Percentiles rank a stretch among this genome's conserved stretches.
These are phyloP conservation scores for Microchirus variegatus DNA, from an alignment of 2,797 vertebrate species.

Conservation along the genomic window DNA sequence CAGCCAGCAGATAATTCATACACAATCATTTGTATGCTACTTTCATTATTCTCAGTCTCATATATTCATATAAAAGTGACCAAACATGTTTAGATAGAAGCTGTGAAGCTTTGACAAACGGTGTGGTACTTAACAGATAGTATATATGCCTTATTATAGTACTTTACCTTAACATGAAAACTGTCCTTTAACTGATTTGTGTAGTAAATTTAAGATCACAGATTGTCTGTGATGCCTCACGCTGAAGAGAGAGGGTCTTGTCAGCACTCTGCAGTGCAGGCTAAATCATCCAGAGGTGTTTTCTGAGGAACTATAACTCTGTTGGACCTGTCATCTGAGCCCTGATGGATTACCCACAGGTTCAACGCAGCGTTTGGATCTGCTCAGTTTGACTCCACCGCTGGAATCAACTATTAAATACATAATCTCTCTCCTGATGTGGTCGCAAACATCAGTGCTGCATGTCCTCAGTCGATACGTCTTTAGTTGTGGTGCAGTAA, in stretches of 20 bases:
- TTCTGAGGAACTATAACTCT: constrained; percentile 62
- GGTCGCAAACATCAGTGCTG: constrained; percentile 4
- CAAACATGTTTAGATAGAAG: too few relatives aligned
- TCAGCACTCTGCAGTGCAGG: constrained; percentile 62
- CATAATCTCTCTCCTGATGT: constrained; percentile 18
- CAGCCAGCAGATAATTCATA: too few relatives aligned
- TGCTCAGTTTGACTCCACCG: constrained; percentile 28
- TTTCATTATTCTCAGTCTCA: too few relatives aligned
- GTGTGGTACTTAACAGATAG: background rate
- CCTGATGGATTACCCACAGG: constrained; percentile 49
- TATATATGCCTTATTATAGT: constrained; percentile 23
- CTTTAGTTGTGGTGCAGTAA: background rate
- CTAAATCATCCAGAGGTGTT: constrained; percentile 62
- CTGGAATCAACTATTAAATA: constrained; percentile 21
- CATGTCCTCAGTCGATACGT: background rate
- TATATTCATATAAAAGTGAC: too few relatives aligned
- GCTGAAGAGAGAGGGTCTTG: constrained; percentile 39
- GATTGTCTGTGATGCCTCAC: constrained; percentile 29
- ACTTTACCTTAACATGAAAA: constrained; percentile 44
- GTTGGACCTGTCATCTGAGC: constrained; percentile 29
- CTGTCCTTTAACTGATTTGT: constrained; percentile 39
- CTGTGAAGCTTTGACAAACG: constrained; percentile 2
- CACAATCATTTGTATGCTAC: too few relatives aligned
- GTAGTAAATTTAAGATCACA: constrained; percentile 30
- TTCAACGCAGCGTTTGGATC: constrained; percentile 17